phyloP scores from a whole-genome alignment of 2,888 invertebrate genomes.

The Caenorhabditis sp. region DNA sequence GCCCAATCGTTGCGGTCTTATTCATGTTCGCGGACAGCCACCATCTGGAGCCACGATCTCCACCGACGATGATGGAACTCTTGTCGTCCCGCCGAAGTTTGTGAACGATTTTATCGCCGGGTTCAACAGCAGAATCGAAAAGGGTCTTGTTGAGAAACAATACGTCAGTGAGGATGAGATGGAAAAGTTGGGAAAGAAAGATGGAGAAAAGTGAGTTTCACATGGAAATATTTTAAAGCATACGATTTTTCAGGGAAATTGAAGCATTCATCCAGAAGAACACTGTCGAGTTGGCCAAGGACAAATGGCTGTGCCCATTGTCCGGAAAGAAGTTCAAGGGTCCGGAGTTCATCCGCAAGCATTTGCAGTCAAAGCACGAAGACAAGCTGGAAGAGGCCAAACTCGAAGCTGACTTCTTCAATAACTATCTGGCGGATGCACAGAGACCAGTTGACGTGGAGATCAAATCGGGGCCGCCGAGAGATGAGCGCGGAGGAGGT shows the following conservation, averaged over 20 bases:
- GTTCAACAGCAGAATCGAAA: conserved; percentile 94
- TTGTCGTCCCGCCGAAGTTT: conserved; percentile 71
- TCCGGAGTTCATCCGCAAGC: conserved; percentile 98
- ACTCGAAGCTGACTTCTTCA: conserved; percentile 96
- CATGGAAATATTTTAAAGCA: not conserved
- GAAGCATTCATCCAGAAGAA: conserved; percentile 97
- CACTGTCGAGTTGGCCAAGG: conserved; percentile 96
- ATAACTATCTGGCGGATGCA: conserved; percentile 94
- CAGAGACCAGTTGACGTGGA: conserved; percentile 94
- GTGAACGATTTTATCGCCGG: conserved; percentile 85
- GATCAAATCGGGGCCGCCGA: conserved; percentile 22
- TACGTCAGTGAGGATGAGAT: conserved; percentile 89
- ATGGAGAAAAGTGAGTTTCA: conserved; percentile 86
- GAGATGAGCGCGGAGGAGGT: conserved; percentile 51
- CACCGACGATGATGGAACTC: conserved; percentile 83
- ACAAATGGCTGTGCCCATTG: conserved; percentile 98
- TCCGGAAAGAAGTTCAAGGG: conserved; percentile 99
- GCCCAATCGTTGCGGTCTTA: conserved; percentile 97
- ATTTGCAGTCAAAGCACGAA: conserved; percentile 96
- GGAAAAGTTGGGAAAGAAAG: conserved; percentile 91
- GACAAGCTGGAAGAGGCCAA: conserved; percentile 98
- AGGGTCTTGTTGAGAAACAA: conserved; percentile 87
- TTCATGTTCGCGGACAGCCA: conserved; percentile 94
- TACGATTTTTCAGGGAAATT: conserved; percentile 87
- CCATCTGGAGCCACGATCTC: conserved; percentile 88